Evolutionary conservation across 2,797 vertebrate genomes (phyloP).

Genomic region (Streptopelia turtur): DNA sequence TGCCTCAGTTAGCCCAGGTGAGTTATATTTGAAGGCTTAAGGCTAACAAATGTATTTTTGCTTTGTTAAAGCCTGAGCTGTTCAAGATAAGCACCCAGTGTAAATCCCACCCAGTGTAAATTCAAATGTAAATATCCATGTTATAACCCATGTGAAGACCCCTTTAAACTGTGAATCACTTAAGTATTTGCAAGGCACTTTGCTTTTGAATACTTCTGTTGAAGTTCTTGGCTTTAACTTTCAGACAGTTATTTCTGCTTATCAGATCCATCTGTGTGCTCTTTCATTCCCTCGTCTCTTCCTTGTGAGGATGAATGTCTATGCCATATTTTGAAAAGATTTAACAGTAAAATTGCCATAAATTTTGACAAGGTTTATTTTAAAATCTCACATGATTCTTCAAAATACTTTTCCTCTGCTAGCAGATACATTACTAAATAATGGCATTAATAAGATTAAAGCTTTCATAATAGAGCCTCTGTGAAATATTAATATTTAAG

Average conservation of each 20-base stretch:
- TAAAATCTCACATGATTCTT: background rate
- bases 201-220: background rate
- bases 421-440: background rate
- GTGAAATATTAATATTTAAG: background rate
- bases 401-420: background rate
- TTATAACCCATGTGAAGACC: background rate
- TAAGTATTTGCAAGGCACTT: background rate
- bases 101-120: background rate
- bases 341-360: background rate
- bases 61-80: background rate
- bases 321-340: background rate
- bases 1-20: background rate
- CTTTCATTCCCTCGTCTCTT: background rate
- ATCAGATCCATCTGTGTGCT: background rate
- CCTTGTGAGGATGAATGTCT: background rate
- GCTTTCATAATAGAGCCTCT: background rate
- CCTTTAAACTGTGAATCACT: background rate
- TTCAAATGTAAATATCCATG: background rate
- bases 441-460: background rate
- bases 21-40: background rate
- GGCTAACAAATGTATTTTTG: background rate
- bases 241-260: background rate
- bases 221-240: background rate
- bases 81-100: background rate
- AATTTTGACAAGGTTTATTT: background rate